Evolutionary conservation across 2,888 invertebrate genomes (phyloP), one percentile per base, ranked within the genome.

Genomic region (Amphimallon solstitiale): DNA sequence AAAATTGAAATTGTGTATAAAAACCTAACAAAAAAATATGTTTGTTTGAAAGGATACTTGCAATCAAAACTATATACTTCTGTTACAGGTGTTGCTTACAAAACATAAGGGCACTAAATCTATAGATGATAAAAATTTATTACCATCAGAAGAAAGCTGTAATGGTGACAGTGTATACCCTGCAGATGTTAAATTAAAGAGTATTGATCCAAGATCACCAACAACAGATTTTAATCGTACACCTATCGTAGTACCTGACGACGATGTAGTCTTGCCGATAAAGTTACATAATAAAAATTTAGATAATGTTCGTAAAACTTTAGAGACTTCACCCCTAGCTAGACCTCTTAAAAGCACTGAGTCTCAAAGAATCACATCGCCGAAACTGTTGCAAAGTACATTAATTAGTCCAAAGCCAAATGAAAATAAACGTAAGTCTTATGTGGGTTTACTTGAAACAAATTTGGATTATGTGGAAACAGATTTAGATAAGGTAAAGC

Each of bases 391-490:
- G 15, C 77, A 77, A 45, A 80, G 79, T 67, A 79, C 74, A 54
- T 77, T 79, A n/a, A 71, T 78, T 23, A 45, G 14, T 1, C 67
- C 73, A 15, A 76, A 82, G 79, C 54, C 80, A 76, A 37, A 77
- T 74, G 69, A 75, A 69, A 75, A 71, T 60, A 81, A 76, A 68
- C 72, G 77, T 64, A 79, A 80, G 45, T 84, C 84, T 67, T 82
- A 84, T 45, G 81, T 81, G 19, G 82, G 81, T 43, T 77, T 88
- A 37, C 78, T 88, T 68, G 88, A 88, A 81, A 88, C 88, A 15
- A 87, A 88, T 78, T 85, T 88, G 80, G 88, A 88, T 73, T 88
- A 82, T 80, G 77, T 85, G 34, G 87, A 87, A 77, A 83, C 83
- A 19, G 79, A 83, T 75, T 73, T 83, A 40, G 83, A 83, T 76